These are phyloP conservation scores for Caenorhabditis sp. DNA, from an alignment of 2,888 invertebrate species.

Conservation along the genomic window DNA sequence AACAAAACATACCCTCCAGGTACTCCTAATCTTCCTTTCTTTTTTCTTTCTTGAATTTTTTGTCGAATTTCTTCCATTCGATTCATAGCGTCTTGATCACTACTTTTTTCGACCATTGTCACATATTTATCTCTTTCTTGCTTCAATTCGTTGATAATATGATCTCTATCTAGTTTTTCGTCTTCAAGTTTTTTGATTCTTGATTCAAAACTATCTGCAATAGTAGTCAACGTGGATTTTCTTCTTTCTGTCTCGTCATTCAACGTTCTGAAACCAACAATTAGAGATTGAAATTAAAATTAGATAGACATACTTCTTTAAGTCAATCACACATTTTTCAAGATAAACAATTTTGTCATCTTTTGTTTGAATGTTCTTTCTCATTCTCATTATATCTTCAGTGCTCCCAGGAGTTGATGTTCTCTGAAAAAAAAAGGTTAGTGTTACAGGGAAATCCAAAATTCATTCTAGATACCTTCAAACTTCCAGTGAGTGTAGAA, in stretches of 20 bases:
- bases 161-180: constrained; percentile 34
- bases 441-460: no score
- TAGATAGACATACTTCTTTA: constrained; percentile 41
- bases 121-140: constrained; percentile 32
- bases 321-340: constrained; percentile 58
- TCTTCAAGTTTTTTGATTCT: constrained; percentile 45
- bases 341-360: constrained; percentile 66
- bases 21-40: constrained; percentile 49
- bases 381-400: constrained; percentile 54
- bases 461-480: constrained; percentile 38
- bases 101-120: constrained; percentile 39
- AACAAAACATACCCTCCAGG: constrained; percentile 38
- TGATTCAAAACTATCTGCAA: constrained; percentile 45
- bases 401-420: constrained; percentile 28
- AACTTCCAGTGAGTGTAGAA: constrained; percentile 43
- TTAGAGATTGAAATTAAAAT: not conserved
- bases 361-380: constrained; percentile 55
- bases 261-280: constrained; percentile 31
- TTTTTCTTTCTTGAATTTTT: constrained; percentile 61
- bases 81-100: constrained; percentile 46
- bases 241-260: constrained; percentile 47
- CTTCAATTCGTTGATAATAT: constrained; percentile 33
- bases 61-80: constrained; percentile 65
- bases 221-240: constrained; percentile 36
- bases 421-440: constrained; percentile 21